Percentiles rank a stretch among this genome's conserved stretches.
These are phyloP conservation scores for Percopsis transmontana DNA, from an alignment of 2,113 vertebrate species.

Conservation along the genomic window DNA sequence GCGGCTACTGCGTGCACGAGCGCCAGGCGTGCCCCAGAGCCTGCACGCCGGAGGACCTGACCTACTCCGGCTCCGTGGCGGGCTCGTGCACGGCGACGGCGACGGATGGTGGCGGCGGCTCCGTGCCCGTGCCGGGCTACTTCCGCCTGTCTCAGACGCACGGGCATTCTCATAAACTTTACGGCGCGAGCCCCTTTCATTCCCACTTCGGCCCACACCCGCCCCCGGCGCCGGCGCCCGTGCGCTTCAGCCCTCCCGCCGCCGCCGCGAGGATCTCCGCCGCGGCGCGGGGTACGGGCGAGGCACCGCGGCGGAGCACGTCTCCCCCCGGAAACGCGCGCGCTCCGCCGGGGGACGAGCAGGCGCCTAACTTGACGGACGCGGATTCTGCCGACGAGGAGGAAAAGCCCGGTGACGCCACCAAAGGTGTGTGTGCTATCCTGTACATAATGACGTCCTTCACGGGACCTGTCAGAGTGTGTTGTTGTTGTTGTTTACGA, in stretches of 20 bases:
- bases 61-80: constrained; percentile 84
- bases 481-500: background rate
- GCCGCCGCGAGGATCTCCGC: constrained; percentile 81
- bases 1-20: constrained; percentile 94
- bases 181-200: constrained; percentile 82
- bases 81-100: constrained; percentile 80
- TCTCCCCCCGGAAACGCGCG: constrained; percentile 86
- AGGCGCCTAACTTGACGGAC: constrained; percentile 86
- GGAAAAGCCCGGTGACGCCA: constrained; percentile 82
- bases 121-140: constrained; percentile 96
- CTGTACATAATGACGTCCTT: constrained; percentile 58
- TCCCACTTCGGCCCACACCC: constrained; percentile 82
- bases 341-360: constrained; percentile 79
- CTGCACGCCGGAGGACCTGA: constrained; percentile 83
- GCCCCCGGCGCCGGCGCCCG: constrained; percentile 80
- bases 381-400: constrained; percentile 90
- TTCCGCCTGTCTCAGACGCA: constrained; percentile 98
- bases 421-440: constrained; percentile 89
- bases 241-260: constrained; percentile 86
- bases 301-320: constrained; percentile 83
- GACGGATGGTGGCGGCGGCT: constrained; percentile 69
- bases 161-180: constrained; percentile 89
- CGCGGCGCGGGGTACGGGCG: constrained; percentile 74
- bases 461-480: constrained; percentile 52
- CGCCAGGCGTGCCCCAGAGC: constrained; percentile 92